Evolutionary conservation across 2,888 invertebrate species (phyloP).

Genomic region (Drosophila antonietae): DNA sequence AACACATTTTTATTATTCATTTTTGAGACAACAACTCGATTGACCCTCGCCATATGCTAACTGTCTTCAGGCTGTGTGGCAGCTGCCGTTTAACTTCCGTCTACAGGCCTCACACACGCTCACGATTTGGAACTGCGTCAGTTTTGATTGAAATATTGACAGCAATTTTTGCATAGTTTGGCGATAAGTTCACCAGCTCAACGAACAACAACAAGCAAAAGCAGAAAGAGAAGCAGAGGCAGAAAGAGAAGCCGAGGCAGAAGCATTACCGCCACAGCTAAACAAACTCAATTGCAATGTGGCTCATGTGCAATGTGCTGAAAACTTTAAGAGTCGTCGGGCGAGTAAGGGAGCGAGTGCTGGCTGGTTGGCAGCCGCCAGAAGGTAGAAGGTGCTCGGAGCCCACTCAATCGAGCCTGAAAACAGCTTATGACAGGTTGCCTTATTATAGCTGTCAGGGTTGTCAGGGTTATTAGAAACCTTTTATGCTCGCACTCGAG

Average conservation of each 20-base stretch:
- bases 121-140: constrained; percentile 47
- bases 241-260: neutral
- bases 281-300: constrained; percentile 44
- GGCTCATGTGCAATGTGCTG: constrained; percentile 64
- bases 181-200: constrained; percentile 38
- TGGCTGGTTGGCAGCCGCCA: neutral
- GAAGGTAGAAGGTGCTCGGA: neutral
- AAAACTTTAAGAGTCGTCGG: constrained; percentile 48
- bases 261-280: constrained; percentile 6
- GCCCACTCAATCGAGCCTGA: constrained; percentile 61
- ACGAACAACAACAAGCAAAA: neutral
- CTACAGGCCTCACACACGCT: constrained; percentile 21
- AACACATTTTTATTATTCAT: too few relatives aligned
- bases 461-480: constrained; percentile 64
- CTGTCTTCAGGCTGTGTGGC: constrained; percentile 41
- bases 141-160: constrained; percentile 75
- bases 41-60: constrained; percentile 25
- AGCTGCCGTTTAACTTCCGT: constrained; percentile 61
- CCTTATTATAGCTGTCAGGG: constrained; percentile 76
- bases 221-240: neutral
- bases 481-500: constrained; percentile 7
- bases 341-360: neutral
- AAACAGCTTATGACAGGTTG: constrained; percentile 77
- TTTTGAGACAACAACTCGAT: neutral
- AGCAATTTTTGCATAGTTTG: constrained; percentile 74